These are phyloP conservation scores for Apotomis turbidana DNA, from an alignment of 2,888 invertebrate species.

Conservation along the genomic window DNA sequence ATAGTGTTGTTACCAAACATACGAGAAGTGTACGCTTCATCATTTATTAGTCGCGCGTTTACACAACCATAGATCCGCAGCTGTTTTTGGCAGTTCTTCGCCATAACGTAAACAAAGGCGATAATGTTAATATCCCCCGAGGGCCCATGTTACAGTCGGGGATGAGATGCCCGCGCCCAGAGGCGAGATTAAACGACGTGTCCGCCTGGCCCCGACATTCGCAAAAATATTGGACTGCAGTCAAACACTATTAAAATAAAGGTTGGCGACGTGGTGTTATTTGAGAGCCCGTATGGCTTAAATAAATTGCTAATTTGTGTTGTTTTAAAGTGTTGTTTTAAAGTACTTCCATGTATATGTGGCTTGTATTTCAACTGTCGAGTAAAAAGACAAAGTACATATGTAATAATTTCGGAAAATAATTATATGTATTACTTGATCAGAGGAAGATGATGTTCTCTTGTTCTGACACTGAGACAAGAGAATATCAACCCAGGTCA, in stretches of 20 bases:
- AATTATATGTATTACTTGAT: too few species aligned
- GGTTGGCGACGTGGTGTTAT: conserved; percentile 44
- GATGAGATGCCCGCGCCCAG: conserved; percentile 58
- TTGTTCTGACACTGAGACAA: too few species aligned
- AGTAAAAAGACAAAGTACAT: too few species aligned
- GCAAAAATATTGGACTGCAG: conserved; percentile 67
- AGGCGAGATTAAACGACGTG: conserved; percentile 64
- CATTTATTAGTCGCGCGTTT: too few species aligned
- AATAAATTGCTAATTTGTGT: background rate
- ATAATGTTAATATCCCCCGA: conserved; percentile 35
- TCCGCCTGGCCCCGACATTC: conserved; percentile 60
- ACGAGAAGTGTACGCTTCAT: too few species aligned
- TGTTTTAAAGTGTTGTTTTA: background rate
- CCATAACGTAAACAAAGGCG: conserved; percentile 23
- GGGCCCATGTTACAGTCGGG: conserved; percentile 23
- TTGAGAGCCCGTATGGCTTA: conserved; percentile 8
- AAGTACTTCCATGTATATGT: background rate
- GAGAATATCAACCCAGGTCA: too few species aligned
- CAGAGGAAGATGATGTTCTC: too few species aligned
- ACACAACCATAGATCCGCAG: background rate
- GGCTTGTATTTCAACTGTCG: too few species aligned
- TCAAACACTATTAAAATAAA: conserved; percentile 63
- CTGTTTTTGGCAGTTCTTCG: conserved; percentile 17
- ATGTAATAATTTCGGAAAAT: too few species aligned
- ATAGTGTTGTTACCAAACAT: too few species aligned